Evolutionary conservation across 2,797 vertebrate species (phyloP).

Genomic region (Neosalanx taihuensis): DNA sequence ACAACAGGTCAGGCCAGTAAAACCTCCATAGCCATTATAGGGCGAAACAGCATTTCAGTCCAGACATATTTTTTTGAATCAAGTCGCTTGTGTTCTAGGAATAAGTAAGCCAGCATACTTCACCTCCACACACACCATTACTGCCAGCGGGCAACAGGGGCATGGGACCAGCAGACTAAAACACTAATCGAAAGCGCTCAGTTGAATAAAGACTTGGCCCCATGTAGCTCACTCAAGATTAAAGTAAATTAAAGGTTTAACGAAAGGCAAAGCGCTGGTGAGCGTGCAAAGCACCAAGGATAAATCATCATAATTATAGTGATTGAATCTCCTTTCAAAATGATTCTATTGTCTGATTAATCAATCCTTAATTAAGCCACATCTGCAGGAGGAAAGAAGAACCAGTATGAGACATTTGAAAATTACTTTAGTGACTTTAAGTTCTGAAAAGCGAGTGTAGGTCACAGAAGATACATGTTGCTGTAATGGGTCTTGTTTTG

Average conservation of each 20-base stretch:
- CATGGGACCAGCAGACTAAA: neutral
- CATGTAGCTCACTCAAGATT: neutral
- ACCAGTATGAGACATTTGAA: too few relatives aligned
- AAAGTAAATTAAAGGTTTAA: neutral
- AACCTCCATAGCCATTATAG: neutral
- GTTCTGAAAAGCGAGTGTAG: neutral
- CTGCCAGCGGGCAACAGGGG: neutral
- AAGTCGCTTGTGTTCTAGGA: too few relatives aligned
- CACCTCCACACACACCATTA: neutral
- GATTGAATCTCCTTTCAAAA: too few relatives aligned
- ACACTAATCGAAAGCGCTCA: neutral
- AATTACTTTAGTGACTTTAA: neutral
- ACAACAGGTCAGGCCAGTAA: neutral
- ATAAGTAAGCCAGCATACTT: neutral
- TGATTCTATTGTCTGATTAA: too few relatives aligned
- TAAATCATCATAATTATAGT: neutral
- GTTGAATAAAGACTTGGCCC: too few relatives aligned
- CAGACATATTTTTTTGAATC: too few relatives aligned
- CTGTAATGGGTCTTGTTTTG: conserved; percentile 42
- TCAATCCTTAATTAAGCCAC: too few relatives aligned
- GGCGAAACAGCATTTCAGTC: neutral
- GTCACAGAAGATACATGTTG: neutral
- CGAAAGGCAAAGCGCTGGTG: neutral
- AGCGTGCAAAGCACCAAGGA: neutral
- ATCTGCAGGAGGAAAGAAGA: too few relatives aligned